Evolutionary conservation across 1,140 invertebrate species (phyloP).

Genomic region (Leptinotarsa lineolata): DNA sequence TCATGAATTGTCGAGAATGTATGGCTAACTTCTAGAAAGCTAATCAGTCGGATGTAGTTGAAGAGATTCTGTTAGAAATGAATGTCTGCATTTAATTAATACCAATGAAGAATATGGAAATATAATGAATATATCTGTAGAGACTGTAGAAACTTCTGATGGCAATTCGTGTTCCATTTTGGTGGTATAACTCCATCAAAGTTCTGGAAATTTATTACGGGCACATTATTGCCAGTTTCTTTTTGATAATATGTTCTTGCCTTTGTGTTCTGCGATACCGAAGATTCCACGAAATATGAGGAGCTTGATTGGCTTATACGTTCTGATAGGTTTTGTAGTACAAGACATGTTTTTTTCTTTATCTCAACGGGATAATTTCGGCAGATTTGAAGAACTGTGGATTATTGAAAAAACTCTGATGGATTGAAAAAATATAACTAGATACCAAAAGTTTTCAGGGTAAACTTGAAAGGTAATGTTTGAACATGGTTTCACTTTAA

Average conservation of each 20-base stretch:
- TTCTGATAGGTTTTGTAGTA: neutral
- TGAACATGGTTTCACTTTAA: no score
- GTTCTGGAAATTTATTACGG: neutral
- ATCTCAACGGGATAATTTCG: no score
- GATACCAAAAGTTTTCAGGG: no score
- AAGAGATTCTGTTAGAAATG: neutral
- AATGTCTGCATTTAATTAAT: neutral
- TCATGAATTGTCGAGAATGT: no score
- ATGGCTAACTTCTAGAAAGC: neutral
- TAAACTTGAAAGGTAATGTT: no score
- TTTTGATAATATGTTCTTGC: conserved; percentile 1
- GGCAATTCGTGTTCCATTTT: neutral
- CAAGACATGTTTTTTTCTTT: neutral
- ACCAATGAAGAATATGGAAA: neutral
- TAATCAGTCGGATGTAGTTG: neutral
- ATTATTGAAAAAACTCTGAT: no score
- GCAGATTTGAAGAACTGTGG: no score
- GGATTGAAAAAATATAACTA: no score
- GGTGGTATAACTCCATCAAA: neutral
- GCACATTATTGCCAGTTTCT: neutral
- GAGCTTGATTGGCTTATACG: conserved; percentile 5
- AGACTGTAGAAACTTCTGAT: neutral
- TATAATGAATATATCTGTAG: neutral
- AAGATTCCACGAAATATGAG: conserved; percentile 3
- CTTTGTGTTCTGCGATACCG: conserved; percentile 8